Base-by-base conservation (phyloP, 2,113 vertebrate genomes). In the Xyliphius kryptos region DNA sequence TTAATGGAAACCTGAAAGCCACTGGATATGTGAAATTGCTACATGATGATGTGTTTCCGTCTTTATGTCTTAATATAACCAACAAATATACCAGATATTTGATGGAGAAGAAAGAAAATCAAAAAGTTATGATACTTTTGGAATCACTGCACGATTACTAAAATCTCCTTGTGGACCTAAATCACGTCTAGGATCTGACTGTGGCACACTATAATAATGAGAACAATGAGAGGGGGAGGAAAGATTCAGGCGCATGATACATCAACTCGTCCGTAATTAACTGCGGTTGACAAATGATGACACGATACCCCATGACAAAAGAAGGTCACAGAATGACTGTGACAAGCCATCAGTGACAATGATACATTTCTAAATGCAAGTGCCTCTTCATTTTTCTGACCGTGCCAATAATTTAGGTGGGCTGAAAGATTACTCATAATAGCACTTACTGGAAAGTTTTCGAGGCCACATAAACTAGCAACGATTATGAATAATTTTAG, bases 271-370 rank as follows among this genome's bases (percentile, higher is more conserved):
- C 32, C 44, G 11, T 64, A 61, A 74, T 74, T 50, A 50, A 64
- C 57, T 51, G 55, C 47, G 13, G 16, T 51, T 64, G 72, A 74
- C 55, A 60, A n/a, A n/a, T n/a, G 52, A 70, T 46, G 64, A 67
- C 51, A 58, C 38, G 44, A 57, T 58, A 58, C 21, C 40, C 40
- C 20, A 22, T 9, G 40, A 44, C 40, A 58, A 58, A 26, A 58
- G 68, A 74, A 74, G 72, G 72, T 67, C 60, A 55, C n/a, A n/a
- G n/a, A n/a, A n/a, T n/a, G n/a, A n/a, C n/a, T n/a, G n/a, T 63
- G 67, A 70, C 41, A 40, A 65, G 61, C n/a, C 41, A 40, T 11
- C 53, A 44, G 61, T 19, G 72, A 44, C 68, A 50, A 41, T 41
- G 68, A 64, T 57, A 55, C 22, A 56, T 64, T 55, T 26, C 11